Evolutionary conservation across 2,797 vertebrate genomes (phyloP), one percentile per base, ranked within the genome.

Genomic region (Gymnodraco acuticeps): DNA sequence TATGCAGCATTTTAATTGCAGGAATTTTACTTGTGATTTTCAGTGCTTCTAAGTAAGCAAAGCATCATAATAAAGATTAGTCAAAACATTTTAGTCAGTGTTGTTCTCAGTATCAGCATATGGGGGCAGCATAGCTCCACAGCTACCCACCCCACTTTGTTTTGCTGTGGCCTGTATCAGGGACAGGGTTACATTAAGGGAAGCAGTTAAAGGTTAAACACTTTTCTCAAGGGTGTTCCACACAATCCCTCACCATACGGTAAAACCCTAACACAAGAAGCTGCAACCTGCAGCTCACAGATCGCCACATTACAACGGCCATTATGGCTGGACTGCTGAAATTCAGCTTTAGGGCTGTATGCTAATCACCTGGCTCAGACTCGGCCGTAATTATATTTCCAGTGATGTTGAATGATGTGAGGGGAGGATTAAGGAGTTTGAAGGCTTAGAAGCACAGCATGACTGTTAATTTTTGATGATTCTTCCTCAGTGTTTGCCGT

Each of bases 171-270:
- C 70, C 70, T 33, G 74, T 87, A 73, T 85, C 79, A 82, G 87
- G 87, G 82, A 83, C 79, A 71, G 64, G 54, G 77, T 91, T 90
- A 92, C 91, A 89, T 92, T 88, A 91, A 88, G 73, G 72, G 80
- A 91, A 86, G 81, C 85, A 89, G 87, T 88, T 90, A 92, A 91
- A 93, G 93, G 92, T 94, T 92, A 93, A 93, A 91, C 89, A 91
- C 85, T 84, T 90, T 85, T 84, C 90, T 91, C 92, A 71, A 83
- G 90, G 88, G 86, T 81, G 75, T 71, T 76, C 69, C 64, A 47
- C 43, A 73, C 70, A 70, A 55, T 80, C 67, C 66, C 77, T 78
- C 65, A 52, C 59, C 78, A 65, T 82, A 84, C 60, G 65, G 55
- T 75, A 74, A 71, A 80, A 74, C 64, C 75, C 74, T 77, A 80